Conservation (phyloP, 2,113 vertebrate genomes). For the Nanorana parkeri region DNA sequence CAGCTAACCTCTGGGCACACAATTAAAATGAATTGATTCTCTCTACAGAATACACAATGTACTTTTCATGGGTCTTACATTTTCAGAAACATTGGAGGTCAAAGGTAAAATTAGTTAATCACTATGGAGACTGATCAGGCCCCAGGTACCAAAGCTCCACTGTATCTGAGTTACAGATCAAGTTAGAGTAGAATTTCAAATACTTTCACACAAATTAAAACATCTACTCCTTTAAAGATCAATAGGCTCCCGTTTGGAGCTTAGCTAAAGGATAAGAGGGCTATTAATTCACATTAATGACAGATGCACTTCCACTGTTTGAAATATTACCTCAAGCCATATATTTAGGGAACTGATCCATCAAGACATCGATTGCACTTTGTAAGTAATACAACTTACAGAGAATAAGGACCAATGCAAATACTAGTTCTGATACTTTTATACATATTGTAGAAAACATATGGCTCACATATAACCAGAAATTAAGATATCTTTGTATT, state of each 20-base stretch:
- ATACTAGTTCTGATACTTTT: background rate
- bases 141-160: conserved; percentile 63
- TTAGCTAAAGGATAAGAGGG: conserved; percentile 71
- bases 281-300: conserved; percentile 75
- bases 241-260: conserved; percentile 65
- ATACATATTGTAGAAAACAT: background rate
- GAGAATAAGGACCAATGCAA: background rate
- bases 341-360: conserved; percentile 60
- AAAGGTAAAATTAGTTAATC: conserved; percentile 71
- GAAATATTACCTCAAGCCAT: conserved; percentile 63
- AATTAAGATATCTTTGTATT: background rate
- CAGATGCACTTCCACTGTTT: conserved; percentile 66
- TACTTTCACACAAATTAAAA: conserved; percentile 74
- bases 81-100: conserved; percentile 67
- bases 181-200: conserved; percentile 74
- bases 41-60: conserved; percentile 66
- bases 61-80: conserved; percentile 61
- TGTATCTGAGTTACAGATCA: conserved; percentile 73
- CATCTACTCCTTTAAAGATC: conserved; percentile 69
- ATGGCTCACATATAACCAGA: background rate
- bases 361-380: conserved; percentile 43
- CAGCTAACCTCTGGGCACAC: conserved; percentile 41
- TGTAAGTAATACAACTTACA: background rate
- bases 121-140: conserved; percentile 56
- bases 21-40: conserved; percentile 44